phyloP scores from a whole-genome alignment of 2,888 invertebrate genomes.

The Nemurella pictetii region DNA sequence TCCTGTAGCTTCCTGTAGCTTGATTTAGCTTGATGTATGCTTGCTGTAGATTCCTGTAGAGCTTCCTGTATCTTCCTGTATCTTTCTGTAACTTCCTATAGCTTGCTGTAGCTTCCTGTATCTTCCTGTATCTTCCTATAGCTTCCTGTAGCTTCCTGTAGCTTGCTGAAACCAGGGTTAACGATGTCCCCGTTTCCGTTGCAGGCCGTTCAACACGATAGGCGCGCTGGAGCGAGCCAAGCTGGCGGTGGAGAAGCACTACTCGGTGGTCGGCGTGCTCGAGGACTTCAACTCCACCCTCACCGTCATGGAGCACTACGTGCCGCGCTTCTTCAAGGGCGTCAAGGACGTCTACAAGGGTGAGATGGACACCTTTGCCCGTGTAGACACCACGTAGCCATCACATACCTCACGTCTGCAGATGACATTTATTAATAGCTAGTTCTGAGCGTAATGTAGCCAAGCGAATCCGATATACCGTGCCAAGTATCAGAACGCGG shows the following conservation, averaged over 20 bases:
- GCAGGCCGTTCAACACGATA: slow-evolving; percentile 80
- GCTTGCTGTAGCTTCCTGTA: too few relatives aligned
- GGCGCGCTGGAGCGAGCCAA: slow-evolving; percentile 84
- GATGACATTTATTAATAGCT: not conserved
- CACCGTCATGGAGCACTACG: slow-evolving; percentile 81
- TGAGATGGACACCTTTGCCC: slow-evolving; percentile 58
- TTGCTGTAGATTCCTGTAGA: too few relatives aligned
- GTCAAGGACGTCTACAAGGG: slow-evolving; percentile 79
- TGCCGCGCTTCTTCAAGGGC: slow-evolving; percentile 81
- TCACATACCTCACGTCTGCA: not conserved
- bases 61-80: too few relatives aligned
- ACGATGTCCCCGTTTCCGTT: slow-evolving; percentile 44
- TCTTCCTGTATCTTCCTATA: too few relatives aligned
- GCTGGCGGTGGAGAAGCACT: slow-evolving; percentile 81
- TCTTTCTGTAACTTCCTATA: too few relatives aligned
- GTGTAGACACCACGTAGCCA: not conserved
- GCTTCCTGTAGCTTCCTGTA: too few relatives aligned
- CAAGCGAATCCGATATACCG: too few relatives aligned
- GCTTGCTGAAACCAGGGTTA: too few relatives aligned
- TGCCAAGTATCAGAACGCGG: too few relatives aligned
- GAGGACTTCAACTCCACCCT: slow-evolving; percentile 86
- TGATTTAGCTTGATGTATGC: too few relatives aligned
- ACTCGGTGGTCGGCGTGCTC: slow-evolving; percentile 85
- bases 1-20: too few relatives aligned
- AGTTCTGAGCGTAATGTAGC: not conserved